Percentiles rank a stretch among this genome's conserved stretches.
Evolutionary conservation across 2,113 vertebrate genomes (phyloP).

Genomic region (Campylorhamphus procurvoides): DNA sequence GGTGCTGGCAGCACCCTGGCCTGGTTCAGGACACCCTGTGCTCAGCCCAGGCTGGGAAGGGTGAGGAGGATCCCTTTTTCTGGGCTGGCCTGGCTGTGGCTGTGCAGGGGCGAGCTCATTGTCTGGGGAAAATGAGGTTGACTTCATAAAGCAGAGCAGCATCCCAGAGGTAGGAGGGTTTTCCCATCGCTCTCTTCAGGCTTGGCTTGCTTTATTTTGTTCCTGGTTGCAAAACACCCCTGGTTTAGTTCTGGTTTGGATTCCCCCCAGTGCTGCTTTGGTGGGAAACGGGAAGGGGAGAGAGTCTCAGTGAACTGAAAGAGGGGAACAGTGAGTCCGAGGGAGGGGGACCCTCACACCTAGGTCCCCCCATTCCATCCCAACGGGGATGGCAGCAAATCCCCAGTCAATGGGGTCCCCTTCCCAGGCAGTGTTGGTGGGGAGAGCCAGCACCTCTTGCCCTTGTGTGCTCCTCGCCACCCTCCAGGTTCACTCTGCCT

Average conservation of each 20-base stretch:
- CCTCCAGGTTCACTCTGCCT: accelerated
- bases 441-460: neutral
- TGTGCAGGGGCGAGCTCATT: accelerated
- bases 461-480: neutral
- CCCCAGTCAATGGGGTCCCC: neutral
- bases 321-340: accelerated
- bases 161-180: neutral
- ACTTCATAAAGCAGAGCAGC: neutral
- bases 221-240: neutral
- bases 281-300: neutral
- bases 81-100: neutral
- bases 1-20: neutral
- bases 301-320: neutral
- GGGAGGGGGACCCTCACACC: neutral
- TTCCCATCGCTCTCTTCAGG: neutral
- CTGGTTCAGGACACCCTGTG: neutral
- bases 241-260: neutral
- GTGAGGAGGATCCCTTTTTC: accelerated
- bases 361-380: neutral
- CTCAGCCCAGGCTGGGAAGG: neutral
- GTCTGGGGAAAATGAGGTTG: neutral
- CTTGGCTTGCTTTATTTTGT: neutral
- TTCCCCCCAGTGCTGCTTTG: neutral
- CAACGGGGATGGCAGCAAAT: neutral
- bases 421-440: neutral